Base-by-base conservation (phyloP, 2,888 invertebrate species). In the Gymnosoma rotundatum region DNA sequence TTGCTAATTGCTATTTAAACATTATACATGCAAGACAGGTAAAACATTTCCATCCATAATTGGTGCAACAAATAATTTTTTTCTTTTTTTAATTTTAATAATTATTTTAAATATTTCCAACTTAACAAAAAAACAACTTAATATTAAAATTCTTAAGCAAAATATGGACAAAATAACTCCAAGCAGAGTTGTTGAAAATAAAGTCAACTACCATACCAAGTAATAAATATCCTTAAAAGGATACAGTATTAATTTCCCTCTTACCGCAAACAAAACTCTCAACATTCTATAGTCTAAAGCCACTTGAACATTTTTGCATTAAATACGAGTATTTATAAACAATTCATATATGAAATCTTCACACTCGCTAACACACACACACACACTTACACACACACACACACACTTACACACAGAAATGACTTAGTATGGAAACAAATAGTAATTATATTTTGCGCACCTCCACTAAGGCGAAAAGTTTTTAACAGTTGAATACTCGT, bases 191-290 rank as follows among this genome's bases (percentile, higher is more conserved):
- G 16, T 61, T 12, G 4, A 20, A 60, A 66, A 74, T 60, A 79
- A 48, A 48, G 21, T 42, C 56, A 42, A 50, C 56, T 42, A 54
- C 36, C 52, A 63, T 20, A 69, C 2, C 45, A 61, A 76, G 60
- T 70, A 54, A 32, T 70, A 25, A 58, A 81, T 63, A 78, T 78
- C 61, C 78, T 63, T 78, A 52, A 48, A 74, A 80, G 66, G 67
- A 74, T 67, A 61, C 80, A 69, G 5, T 70, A 61, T 70, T 70
- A 78, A 78, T 70, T 70, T 48, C 70, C 70, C 78, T 78, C 78
- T 63, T 69, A 70, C 63, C 70, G 36, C 78, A 76, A 76, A 69
- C 76, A 61, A 50, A 69, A 67, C 50, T 67, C 50, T 67, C 50
- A 69, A 42, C 48, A 66, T 69, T 61, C 52, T 69, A 25, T 10